Evolutionary conservation across 2,797 vertebrate species (phyloP).

Genomic region (Brachymystax lenok): DNA sequence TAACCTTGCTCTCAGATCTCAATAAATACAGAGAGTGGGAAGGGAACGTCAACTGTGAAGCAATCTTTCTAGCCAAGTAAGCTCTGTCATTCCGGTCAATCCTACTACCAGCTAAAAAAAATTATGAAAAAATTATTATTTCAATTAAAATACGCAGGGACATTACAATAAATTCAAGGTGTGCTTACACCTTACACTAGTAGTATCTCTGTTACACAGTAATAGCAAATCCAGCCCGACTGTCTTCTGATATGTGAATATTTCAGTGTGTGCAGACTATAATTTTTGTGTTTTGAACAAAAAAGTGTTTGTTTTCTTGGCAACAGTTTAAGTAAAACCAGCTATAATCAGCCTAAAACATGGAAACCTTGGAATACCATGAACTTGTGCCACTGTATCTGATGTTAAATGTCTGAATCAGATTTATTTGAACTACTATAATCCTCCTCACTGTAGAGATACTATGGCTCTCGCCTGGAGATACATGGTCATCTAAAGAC

Average conservation of each 20-base stretch:
- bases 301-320: background rate
- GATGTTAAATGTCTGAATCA: background rate
- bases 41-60: background rate
- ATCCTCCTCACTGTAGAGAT: too few relatives aligned
- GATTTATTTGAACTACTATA: slow-evolving; percentile 7
- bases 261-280: background rate
- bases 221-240: background rate
- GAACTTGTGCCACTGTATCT: slow-evolving; percentile 6
- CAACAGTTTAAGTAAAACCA: background rate
- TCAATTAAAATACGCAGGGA: background rate
- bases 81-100: background rate
- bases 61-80: background rate
- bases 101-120: background rate
- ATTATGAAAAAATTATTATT: background rate
- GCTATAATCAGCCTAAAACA: background rate
- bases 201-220: slow-evolving; percentile 19
- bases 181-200: slow-evolving; percentile 38
- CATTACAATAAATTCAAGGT: background rate
- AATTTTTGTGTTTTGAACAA: background rate
- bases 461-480: too few relatives aligned
- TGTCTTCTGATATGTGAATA: background rate
- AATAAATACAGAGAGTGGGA: slow-evolving; percentile 31
- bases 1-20: slow-evolving; percentile 43
- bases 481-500: background rate
- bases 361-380: slow-evolving; percentile 11